Base-by-base conservation (phyloP, 2,888 invertebrate species). In the Anaspis maculata region DNA sequence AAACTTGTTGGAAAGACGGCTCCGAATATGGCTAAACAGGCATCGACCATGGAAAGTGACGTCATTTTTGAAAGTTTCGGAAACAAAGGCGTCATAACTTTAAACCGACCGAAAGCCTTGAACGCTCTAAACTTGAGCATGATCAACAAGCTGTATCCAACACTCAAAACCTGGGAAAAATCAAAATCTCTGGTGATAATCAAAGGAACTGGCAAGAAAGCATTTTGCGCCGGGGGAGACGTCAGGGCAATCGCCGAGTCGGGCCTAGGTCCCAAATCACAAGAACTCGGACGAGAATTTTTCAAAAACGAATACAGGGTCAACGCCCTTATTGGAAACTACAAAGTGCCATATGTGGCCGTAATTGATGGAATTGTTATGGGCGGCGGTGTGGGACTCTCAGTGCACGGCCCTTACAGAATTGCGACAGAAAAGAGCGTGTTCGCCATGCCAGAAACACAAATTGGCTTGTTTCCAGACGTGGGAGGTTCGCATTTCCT, bases 171-270 rank as follows among this genome's bases (percentile, higher is more conserved):
- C 49, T 83, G 80, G 79, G 74, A 80, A 54, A 60, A 65, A 13
- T 70, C 61, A 34, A 68, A 65, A 45, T 45, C 51, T 5, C 46
- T 68, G 23, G 68, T 77, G 6, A 63, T 80, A 28, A 65, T 80
- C 12, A 74, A 76, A 64, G 78, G 61, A 11, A 45, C 54, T 12
- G 67, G 67, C 11, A 92, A 82, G 0, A 96, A 95, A 63, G 88
- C 97, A 1, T 99, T 98, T 63, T 99, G 98, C 70, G 96, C 98
- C 9, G 98, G 98, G 1, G 98, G 98, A 1, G 98, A 98, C 69
- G 86, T 98, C 0, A 78, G 85, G 58, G 73, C 77, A n/a, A 65
- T 83, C 3, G 81, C 80, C 1, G 77, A 79, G 40, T 75, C 80
- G 19, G 82, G 76, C 16, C 70, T 76, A 15, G 72, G n/a, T n/a